Percentiles rank a stretch among this genome's conserved stretches.
Evolutionary conservation across 2,888 invertebrate genomes (phyloP).

Genomic region (Noctua comes): DNA sequence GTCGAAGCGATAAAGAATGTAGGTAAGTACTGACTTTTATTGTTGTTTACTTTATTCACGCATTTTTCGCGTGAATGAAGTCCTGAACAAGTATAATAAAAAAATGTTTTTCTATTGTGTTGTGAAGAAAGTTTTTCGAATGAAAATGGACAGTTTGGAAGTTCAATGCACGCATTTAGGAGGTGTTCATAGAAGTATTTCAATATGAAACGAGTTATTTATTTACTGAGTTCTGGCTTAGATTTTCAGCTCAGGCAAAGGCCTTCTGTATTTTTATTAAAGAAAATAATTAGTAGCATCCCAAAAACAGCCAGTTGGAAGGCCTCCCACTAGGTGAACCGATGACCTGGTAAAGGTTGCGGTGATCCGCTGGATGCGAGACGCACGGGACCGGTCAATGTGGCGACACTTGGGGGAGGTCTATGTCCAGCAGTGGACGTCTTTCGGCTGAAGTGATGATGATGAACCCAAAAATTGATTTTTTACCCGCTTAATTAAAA

Average conservation of each 20-base stretch:
- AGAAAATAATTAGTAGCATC: no score
- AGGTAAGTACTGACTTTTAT: slow-evolving; percentile 57
- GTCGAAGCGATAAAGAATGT: slow-evolving; percentile 63
- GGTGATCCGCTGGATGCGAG: no score
- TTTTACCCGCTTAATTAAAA: not conserved
- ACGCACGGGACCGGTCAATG: no score
- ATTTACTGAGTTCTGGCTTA: not conserved
- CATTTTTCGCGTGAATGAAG: slow-evolving; percentile 54
- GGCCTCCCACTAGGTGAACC: no score
- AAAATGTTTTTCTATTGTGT: slow-evolving; percentile 61
- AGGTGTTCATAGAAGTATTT: not conserved
- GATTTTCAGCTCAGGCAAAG: not conserved
- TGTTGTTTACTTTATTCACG: slow-evolving; percentile 61
- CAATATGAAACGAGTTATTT: not conserved
- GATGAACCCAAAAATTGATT: no score
- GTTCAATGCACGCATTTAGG: slow-evolving; percentile 44
- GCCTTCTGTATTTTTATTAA: no score
- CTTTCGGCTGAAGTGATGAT: no score
- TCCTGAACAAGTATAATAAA: slow-evolving; percentile 57
- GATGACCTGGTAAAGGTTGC: no score
- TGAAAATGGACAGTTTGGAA: slow-evolving; percentile 47
- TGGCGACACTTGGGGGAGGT: no score
- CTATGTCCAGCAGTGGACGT: no score
- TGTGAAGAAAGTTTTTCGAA: slow-evolving; percentile 54
- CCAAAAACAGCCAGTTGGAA: no score